These are phyloP conservation scores for Gyrodactylus salaris DNA, from an alignment of 1,140 invertebrate genomes.

Conservation along the genomic window DNA sequence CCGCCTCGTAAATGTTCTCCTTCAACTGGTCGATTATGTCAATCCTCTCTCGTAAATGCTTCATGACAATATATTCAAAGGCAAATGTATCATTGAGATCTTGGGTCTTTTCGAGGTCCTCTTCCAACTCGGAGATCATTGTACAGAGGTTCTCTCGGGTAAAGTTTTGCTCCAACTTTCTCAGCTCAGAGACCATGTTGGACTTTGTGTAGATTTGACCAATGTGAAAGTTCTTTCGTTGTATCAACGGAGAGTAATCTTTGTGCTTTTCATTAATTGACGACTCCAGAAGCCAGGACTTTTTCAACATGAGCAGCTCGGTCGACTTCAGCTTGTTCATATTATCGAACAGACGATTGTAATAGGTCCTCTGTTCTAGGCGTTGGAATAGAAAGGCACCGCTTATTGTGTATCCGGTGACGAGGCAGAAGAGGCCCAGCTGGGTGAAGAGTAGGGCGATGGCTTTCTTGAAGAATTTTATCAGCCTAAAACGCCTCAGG, in stretches of 20 bases:
- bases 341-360: not conserved
- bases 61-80: not conserved
- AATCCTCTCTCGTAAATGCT: not conserved
- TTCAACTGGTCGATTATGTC: not conserved
- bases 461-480: not conserved
- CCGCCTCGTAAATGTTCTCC: not conserved
- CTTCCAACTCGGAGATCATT: not conserved
- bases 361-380: not conserved
- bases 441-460: not conserved
- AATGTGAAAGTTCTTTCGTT: not conserved
- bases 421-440: not conserved
- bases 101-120: not conserved
- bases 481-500: not conserved
- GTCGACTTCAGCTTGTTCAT: not conserved
- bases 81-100: too few species aligned
- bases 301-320: not conserved
- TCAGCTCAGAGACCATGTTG: not conserved
- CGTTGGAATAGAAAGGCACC: not conserved
- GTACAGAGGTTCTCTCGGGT: not conserved
- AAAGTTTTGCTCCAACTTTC: not conserved
- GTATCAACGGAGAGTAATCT: not conserved
- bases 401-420: not conserved
- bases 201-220: not conserved
- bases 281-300: not conserved
- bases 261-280: not conserved